Evolutionary conservation across 2,888 invertebrate species (phyloP).

Genomic region (Hemaris fuciformis): DNA sequence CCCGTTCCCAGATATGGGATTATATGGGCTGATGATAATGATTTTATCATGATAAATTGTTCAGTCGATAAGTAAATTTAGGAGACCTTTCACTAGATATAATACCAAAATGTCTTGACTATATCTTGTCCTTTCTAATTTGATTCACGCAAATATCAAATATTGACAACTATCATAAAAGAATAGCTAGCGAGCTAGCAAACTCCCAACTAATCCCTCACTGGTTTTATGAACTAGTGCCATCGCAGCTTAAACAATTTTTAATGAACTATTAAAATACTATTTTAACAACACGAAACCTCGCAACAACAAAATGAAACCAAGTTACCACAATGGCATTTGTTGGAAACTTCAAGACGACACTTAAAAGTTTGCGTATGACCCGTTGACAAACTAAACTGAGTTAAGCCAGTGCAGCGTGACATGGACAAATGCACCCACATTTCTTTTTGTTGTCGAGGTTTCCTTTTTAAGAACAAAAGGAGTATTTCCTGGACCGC

Average conservation of each 20-base stretch:
- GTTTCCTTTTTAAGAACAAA: not conserved
- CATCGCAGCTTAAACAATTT: not conserved
- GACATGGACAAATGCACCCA: not conserved
- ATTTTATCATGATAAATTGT: no score
- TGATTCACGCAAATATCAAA: no score
- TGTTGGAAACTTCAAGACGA: not conserved
- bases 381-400: not conserved
- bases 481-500: not conserved
- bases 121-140: no score
- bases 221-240: no score
- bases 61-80: no score
- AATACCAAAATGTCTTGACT: no score
- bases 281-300: not conserved
- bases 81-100: no score
- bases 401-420: not conserved
- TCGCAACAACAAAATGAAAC: not conserved
- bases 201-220: no score
- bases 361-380: not conserved
- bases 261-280: not conserved
- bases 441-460: not conserved
- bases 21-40: no score
- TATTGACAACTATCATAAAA: no score
- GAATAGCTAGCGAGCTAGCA: no score
- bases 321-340: conserved; percentile 2
- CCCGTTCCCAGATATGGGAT: no score